Evolutionary conservation across 2,797 vertebrate species (phyloP).

Genomic region (Chelonia mydas): DNA sequence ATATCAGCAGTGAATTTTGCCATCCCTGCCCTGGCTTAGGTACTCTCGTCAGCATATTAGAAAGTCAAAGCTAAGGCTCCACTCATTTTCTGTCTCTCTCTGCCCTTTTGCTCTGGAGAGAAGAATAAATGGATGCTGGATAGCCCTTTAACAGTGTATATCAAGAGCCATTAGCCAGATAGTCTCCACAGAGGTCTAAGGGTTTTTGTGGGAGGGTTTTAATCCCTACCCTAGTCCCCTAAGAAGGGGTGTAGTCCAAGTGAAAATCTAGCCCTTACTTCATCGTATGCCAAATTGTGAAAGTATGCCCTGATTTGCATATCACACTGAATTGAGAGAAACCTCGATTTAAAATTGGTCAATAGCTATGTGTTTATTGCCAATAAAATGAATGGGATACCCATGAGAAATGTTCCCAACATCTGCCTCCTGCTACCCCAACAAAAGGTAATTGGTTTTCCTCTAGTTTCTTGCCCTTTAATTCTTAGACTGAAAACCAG

Average conservation of each 20-base stretch:
- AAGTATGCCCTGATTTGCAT: not conserved
- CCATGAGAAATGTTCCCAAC: not conserved
- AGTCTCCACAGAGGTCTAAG: too few relatives aligned
- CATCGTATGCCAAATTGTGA: not conserved
- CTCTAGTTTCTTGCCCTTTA: not conserved
- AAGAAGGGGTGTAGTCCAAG: fast-evolving
- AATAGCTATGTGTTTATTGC: not conserved
- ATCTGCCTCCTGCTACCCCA: fast-evolving
- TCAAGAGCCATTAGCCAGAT: not conserved
- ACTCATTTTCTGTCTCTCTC: too few relatives aligned
- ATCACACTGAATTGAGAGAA: not conserved
- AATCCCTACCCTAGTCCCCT: not conserved
- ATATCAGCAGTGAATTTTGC: too few relatives aligned
- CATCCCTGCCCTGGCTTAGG: too few relatives aligned
- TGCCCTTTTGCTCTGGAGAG: too few relatives aligned
- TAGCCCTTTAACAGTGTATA: fast-evolving
- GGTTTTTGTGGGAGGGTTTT: too few relatives aligned
- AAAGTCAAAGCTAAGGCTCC: too few relatives aligned
- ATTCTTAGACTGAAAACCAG: not conserved
- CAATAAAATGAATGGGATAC: not conserved
- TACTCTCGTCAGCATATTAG: too few relatives aligned
- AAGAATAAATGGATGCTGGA: too few relatives aligned
- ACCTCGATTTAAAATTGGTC: not conserved
- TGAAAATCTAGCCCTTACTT: not conserved
- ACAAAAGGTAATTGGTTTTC: not conserved